Percentiles rank a stretch among this genome's conserved stretches.
phyloP scores from a whole-genome alignment of 2,113 vertebrate genomes.

The Nannobrachium achirus region DNA sequence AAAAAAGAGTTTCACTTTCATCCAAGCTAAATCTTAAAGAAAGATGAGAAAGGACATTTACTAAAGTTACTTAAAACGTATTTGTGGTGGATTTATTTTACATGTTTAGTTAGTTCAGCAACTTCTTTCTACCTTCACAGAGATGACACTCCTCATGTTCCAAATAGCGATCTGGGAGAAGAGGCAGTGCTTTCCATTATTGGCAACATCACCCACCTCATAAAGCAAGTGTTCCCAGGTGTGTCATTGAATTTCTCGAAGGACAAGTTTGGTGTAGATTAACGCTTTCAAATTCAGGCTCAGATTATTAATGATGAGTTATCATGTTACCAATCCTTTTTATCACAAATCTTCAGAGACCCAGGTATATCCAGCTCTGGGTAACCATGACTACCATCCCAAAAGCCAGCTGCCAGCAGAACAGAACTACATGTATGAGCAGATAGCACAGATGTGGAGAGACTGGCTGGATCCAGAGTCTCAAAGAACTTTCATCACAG shows the following conservation, averaged over 20 bases:
- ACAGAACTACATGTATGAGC: conserved; percentile 82
- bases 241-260: not conserved
- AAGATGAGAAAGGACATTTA: too few species aligned
- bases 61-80: too few species aligned
- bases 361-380: conserved; percentile 90
- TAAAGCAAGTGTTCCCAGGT: conserved; percentile 89
- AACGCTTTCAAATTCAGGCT: too few species aligned
- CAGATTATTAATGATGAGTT: too few species aligned
- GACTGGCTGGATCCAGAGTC: conserved; percentile 86
- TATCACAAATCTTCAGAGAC: conserved; percentile 72
- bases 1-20: too few species aligned
- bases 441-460: conserved; percentile 84
- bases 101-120: not conserved
- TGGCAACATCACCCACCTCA: conserved; percentile 82
- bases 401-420: conserved; percentile 90
- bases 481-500: conserved; percentile 81
- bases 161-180: conserved; percentile 85
- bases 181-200: conserved; percentile 85
- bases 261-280: too few species aligned
- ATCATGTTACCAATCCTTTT: too few species aligned
- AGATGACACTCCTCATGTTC: conserved; percentile 93
- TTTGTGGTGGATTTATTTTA: too few species aligned
- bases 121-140: conserved; percentile 65
- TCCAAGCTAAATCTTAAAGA: too few species aligned
- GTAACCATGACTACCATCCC: conserved; percentile 98